Evolutionary conservation across 2,797 vertebrate genomes (phyloP).

Genomic region (Petrocephalus sullivani): DNA sequence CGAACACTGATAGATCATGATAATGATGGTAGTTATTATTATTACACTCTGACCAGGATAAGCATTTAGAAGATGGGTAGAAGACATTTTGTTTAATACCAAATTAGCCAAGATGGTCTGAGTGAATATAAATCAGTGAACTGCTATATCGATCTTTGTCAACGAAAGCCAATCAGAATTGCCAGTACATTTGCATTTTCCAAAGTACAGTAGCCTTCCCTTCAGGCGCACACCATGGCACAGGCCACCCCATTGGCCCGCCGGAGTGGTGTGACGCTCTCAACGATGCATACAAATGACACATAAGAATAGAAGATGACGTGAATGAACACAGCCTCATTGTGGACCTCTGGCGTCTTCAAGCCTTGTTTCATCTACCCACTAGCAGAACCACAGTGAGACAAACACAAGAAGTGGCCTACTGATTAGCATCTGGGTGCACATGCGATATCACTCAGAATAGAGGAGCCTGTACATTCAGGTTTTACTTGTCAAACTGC

Average conservation of each 20-base stretch:
- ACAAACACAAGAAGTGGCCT: not conserved
- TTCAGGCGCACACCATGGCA: not conserved
- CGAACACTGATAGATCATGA: not conserved
- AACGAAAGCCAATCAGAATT: not conserved
- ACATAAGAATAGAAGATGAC: not conserved
- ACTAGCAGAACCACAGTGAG: not conserved
- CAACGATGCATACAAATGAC: slow-evolving; percentile 2
- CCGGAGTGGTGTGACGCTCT: not conserved
- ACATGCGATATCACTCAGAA: not conserved
- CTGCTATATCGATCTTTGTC: not conserved
- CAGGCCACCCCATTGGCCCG: not conserved
- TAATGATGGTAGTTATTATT: not conserved
- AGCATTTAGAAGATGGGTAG: not conserved
- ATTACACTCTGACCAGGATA: not conserved
- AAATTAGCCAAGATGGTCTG: not conserved
- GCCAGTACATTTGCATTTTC: not conserved
- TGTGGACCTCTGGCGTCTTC: not conserved
- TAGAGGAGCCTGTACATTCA: not conserved
- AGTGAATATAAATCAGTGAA: not conserved
- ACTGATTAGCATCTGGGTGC: not conserved
- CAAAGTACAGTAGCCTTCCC: not conserved
- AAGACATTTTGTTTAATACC: not conserved
- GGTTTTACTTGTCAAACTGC: not conserved
- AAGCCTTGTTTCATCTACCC: not conserved
- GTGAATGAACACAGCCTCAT: not conserved